Base-by-base conservation (phyloP, 2,888 invertebrate species). In the Taenaris catops region DNA sequence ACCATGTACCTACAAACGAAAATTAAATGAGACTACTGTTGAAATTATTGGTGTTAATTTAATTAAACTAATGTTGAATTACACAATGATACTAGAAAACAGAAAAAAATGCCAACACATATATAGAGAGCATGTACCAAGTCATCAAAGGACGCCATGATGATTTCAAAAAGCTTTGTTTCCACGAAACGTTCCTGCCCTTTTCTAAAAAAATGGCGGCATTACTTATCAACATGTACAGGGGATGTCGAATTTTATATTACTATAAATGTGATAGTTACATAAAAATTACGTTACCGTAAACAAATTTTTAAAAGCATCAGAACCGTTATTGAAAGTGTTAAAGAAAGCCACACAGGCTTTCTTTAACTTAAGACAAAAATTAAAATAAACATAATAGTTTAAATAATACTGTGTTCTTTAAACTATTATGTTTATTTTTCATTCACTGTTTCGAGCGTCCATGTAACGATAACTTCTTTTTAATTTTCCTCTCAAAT, bases 171-270 rank as follows among this genome's bases (percentile, higher is more conserved):
- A 44, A 37, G 34, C 40, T 34, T 44, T 40, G 43, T 40, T 31
- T 27, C 31, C 23, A 20, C 40, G 27, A 26, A 29, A 25, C 19
- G 44, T 34, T 40, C 26, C 44, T 40, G 37, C 44, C 44, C 44
- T 44, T 27, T 44, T 44, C 24, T 37, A 32, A 44, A 42, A n/a
- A 39, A 27, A 44, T 44, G 44, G 44, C 44, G 44, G 39, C 36
- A 37, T 26, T 37, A 23, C 18, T 8, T 9, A 7, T 21, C 8
- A 26, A 28, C 25, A 36, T 32, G 25, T 20, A 34, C 24, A 27
- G 34, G 39, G 25, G 34, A 25, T 11, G 16, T 7, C 25, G 1
- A 4, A 20, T 20, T 20, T 20, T 8, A 4, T 10, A 3, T 14
- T 7, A 7, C 4, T 25, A 2, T 1, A n/a, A n/a, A n/a, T n/a